Base-by-base conservation (phyloP, 2,888 invertebrate species). In the Marronus borbonicus region DNA sequence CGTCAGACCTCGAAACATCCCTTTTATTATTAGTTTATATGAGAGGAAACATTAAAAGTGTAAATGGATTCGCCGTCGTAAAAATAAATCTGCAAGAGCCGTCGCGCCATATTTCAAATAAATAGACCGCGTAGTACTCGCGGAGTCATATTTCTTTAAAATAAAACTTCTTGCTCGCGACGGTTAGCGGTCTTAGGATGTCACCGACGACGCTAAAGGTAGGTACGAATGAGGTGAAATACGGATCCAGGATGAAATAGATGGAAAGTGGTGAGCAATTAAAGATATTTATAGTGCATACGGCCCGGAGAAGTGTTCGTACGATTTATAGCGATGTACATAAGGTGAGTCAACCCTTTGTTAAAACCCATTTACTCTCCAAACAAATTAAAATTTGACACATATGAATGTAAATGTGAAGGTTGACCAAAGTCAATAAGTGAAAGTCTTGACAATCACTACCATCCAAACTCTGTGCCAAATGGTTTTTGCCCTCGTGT, bases 21-120 rank as follows among this genome's bases (percentile, higher is more conserved):
- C 72, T 44, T 60, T 74, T 74, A 74, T 74, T 74, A 74, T 74
- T 74, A 74, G 72, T 74, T 74, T 74, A 74, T 60, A 60, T 74
- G 72, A 74, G 72, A 74, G 58, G 39, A 62, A 74, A 36, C 72
- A 74, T 74, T 74, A 74, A 60, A 74, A 44, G 72, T 74, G 72
- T 74, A 60, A 60, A 74, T 74, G 72, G 72, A 24, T 50, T 14
- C 28, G 72, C 60, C 60, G 72, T 60, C 58, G 62, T 74, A 74
- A 60, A 74, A 60, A 74, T 74, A 74, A 74, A 74, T 74, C 72
- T 60, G 39, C 55, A n/a, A 70, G 44, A 60, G 60, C 72, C 39
- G 39, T 10, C 24, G 49, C 44, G 58, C 39, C 28, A 74, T 74
- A 74, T 60, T 74, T 74, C 72, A 74, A 55, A 39, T 74, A 74